Evolutionary conservation across 2,888 invertebrate genomes (phyloP).

Genomic region (Rhimphoctona megacephalus): DNA sequence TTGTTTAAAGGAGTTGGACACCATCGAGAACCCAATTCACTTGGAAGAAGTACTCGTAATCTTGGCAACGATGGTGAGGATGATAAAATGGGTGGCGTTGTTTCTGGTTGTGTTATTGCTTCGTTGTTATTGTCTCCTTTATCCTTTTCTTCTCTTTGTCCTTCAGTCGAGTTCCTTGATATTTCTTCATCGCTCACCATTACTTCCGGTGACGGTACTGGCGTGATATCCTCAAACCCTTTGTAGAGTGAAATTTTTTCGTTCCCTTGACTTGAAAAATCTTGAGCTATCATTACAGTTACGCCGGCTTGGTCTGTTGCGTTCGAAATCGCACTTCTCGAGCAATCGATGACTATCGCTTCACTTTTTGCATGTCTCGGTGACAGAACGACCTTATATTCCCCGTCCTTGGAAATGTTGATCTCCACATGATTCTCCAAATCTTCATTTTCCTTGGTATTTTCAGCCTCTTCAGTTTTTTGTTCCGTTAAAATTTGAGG

Average conservation of each 20-base stretch:
- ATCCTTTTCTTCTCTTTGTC: background rate
- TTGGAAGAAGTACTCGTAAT: slow-evolving; percentile 61
- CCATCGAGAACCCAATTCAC: slow-evolving; percentile 74
- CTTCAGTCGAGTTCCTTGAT: background rate
- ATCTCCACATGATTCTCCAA: slow-evolving; percentile 16
- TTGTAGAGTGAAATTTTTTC: background rate
- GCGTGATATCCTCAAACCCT: background rate
- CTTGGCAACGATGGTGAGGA: slow-evolving; percentile 15
- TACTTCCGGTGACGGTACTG: background rate
- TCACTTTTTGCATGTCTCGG: background rate
- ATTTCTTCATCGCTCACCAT: background rate
- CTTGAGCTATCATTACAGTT: background rate
- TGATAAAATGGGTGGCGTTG: background rate
- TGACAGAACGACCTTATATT: slow-evolving; percentile 14
- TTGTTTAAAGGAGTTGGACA: slow-evolving; percentile 71
- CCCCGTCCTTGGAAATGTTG: background rate
- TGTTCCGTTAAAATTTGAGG: background rate
- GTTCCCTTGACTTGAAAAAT: background rate
- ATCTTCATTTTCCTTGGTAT: background rate
- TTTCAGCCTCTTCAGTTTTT: background rate
- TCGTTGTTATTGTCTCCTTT: background rate
- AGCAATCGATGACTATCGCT: background rate
- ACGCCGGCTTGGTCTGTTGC: background rate
- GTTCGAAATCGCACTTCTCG: background rate
- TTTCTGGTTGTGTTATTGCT: background rate